Evolutionary conservation across 2,888 invertebrate species (phyloP).

Genomic region (Notodonta dromedarius): DNA sequence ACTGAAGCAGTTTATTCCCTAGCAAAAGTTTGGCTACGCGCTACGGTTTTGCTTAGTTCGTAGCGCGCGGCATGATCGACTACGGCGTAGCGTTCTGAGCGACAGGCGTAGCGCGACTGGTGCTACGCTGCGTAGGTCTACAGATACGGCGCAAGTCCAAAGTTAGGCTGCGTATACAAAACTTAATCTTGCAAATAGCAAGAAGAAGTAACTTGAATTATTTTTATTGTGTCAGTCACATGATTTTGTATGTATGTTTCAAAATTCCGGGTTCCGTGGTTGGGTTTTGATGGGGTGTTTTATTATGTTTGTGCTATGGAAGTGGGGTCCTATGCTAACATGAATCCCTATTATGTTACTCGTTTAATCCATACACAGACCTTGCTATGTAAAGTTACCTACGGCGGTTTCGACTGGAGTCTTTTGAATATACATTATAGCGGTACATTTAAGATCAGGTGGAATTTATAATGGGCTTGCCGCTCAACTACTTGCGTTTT

Average conservation of each 20-base stretch:
- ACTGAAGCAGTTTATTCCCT: conserved; percentile 32
- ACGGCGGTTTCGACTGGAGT: neutral
- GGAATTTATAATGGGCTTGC: no score
- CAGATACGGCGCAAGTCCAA: conserved; percentile 65
- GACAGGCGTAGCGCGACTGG: conserved; percentile 68
- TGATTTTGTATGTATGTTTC: neutral
- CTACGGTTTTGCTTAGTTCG: conserved; percentile 45
- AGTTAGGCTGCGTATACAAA: conserved; percentile 43
- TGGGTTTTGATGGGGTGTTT: conserved; percentile 25
- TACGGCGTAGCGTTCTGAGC: conserved; percentile 64
- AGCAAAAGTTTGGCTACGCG: conserved; percentile 46
- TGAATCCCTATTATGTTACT: conserved; percentile 24
- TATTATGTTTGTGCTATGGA: conserved; percentile 23
- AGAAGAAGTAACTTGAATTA: conserved; percentile 21
- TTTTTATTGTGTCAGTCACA: conserved; percentile 12
- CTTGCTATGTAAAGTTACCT: conserved; percentile 10
- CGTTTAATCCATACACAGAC: conserved; percentile 24
- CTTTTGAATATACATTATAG: neutral
- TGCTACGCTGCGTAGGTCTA: conserved; percentile 51
- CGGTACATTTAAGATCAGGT: no score
- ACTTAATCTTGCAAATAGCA: conserved; percentile 29
- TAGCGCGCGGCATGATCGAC: conserved; percentile 44
- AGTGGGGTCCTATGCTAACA: conserved; percentile 37
- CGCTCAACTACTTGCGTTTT: no score
- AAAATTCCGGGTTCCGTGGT: conserved; percentile 1